These are phyloP conservation scores for Acarapis woodi DNA, from an alignment of 1,140 invertebrate genomes.

Conservation along the genomic window DNA sequence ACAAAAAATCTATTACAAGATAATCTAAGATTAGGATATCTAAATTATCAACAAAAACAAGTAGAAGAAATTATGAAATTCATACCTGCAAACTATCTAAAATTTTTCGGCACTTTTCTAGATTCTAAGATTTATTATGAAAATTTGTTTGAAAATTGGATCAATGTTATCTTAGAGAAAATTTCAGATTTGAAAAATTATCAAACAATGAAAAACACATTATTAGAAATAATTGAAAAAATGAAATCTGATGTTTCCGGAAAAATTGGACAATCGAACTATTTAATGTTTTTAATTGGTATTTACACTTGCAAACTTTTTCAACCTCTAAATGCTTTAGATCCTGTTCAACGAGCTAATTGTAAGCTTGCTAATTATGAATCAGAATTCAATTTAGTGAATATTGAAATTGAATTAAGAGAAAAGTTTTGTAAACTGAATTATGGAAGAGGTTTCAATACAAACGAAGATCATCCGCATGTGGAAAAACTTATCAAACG, in stretches of 20 bases:
- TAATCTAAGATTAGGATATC: not conserved
- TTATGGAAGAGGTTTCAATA: not conserved
- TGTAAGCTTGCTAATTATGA: constrained; percentile 4
- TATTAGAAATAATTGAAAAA: not conserved
- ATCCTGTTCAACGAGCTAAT: constrained; percentile 16
- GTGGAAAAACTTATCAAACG: not conserved
- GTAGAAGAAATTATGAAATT: not conserved
- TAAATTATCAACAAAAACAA: not conserved
- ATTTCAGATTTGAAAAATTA: too few species aligned
- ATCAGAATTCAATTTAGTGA: not conserved
- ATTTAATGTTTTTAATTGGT: constrained; percentile 11
- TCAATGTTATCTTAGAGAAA: too few species aligned
- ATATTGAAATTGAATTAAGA: constrained; percentile 3
- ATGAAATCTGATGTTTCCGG: not conserved
- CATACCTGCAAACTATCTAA: not conserved
- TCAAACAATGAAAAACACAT: not conserved
- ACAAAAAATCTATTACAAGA: not conserved
- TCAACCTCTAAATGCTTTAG: constrained; percentile 15
- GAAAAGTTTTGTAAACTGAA: not conserved
- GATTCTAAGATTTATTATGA: too few species aligned
- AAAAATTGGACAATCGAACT: constrained; percentile 6
- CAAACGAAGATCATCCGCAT: not conserved
- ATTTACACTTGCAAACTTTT: constrained; percentile 17
- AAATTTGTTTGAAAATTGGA: too few species aligned
- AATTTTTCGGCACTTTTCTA: too few species aligned